phyloP scores from a whole-genome alignment of 2,113 vertebrate species.

The Pithys albifrons region DNA sequence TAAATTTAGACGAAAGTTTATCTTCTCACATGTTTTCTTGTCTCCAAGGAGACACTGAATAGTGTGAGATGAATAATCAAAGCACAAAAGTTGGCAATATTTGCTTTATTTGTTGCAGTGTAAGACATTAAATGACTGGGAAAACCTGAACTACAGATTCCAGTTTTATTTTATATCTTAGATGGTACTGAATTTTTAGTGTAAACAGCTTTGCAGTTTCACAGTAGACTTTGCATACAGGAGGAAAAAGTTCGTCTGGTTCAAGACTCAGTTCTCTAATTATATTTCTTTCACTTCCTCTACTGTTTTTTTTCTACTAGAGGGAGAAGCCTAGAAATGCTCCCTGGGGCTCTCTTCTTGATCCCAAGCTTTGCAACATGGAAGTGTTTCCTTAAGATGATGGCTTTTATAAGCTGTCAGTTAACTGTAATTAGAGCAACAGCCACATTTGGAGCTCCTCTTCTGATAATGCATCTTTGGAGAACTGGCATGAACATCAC shows the following conservation, averaged over 20 bases:
- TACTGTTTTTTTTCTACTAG: constrained; percentile 1
- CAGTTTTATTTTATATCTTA: not conserved
- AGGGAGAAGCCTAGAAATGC: not conserved
- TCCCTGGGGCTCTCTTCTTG: not conserved
- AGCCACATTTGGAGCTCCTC: not conserved
- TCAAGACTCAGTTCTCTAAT: constrained; percentile 12
- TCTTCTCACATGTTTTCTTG: not conserved
- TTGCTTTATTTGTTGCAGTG: not conserved
- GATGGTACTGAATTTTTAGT: not conserved
- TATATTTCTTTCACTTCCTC: constrained; percentile 21
- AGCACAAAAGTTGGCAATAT: not conserved
- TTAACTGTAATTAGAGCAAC: not conserved
- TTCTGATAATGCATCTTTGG: not conserved
- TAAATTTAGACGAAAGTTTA: not conserved
- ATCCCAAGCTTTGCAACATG: not conserved
- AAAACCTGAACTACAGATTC: not conserved
- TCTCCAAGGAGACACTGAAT: not conserved
- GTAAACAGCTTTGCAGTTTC: not conserved
- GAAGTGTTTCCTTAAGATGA: not conserved
- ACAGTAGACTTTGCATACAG: not conserved
- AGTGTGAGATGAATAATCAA: not conserved
- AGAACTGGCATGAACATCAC: not conserved
- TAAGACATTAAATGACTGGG: not conserved
- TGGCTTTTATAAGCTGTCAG: not conserved
- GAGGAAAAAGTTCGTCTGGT: not conserved